Conservation (phyloP, 2,113 vertebrate species). For the Takifugu flavidus region DNA sequence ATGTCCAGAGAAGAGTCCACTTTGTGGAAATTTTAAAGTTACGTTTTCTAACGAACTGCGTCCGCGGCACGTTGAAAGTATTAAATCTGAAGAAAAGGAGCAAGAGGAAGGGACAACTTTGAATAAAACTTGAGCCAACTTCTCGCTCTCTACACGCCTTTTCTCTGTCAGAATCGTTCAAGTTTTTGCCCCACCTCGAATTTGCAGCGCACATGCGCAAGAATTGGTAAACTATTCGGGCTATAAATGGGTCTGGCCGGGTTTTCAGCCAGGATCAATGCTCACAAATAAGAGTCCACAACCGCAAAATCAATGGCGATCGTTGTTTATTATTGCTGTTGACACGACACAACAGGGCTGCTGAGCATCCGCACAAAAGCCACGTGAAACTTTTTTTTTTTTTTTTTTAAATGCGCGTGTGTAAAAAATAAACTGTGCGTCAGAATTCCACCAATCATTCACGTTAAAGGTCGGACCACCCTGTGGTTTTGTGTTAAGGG, state of each 20-base stretch:
- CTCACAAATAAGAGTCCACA: not conserved
- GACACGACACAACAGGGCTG: slow-evolving; percentile 24
- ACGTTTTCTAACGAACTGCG: not conserved
- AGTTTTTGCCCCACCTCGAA: slow-evolving; percentile 64
- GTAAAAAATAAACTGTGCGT: not conserved
- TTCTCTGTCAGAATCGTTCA: slow-evolving; percentile 43
- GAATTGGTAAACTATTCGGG: not conserved
- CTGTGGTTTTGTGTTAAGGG: slow-evolving; percentile 6
- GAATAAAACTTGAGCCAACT: not conserved
- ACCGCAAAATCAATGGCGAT: too few relatives aligned
- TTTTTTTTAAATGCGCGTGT: not conserved
- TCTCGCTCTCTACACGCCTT: slow-evolving; percentile 7
- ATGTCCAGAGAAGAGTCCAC: too few relatives aligned
- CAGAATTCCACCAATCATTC: not conserved
- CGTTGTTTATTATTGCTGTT: slow-evolving; percentile 32
- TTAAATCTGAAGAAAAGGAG: too few relatives aligned
- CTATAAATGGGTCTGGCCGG: slow-evolving; percentile 32
- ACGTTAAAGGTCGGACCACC: not conserved
- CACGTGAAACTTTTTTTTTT: not conserved
- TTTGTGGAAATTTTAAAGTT: not conserved
- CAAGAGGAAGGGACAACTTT: not conserved
- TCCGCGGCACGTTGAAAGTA: not conserved
- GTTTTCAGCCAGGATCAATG: slow-evolving; percentile 1
- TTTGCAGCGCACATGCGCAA: slow-evolving; percentile 51
- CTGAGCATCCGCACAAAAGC: not conserved